Conservation (phyloP, 1,140 invertebrate species). For the Diplogasteroides magnus region DNA sequence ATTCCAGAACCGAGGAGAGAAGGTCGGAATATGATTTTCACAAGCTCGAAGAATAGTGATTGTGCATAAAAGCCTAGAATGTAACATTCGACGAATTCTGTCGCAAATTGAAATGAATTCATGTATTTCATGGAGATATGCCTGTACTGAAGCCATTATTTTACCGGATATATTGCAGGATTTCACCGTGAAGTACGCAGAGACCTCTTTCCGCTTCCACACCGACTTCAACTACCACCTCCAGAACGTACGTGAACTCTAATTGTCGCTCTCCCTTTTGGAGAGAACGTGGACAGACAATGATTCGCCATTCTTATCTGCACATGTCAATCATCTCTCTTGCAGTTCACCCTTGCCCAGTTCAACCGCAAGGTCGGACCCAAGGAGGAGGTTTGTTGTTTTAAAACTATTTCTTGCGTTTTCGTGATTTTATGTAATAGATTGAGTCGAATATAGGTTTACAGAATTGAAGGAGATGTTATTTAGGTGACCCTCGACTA, state of each 20-base stretch:
- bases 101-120: too few species aligned
- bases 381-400: slow-evolving; percentile 80
- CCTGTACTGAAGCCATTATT: too few species aligned
- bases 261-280: neutral
- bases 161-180: slow-evolving; percentile 58
- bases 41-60: too few species aligned
- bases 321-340: slow-evolving; percentile 16
- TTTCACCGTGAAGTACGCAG: slow-evolving; percentile 83
- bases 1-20: slow-evolving; percentile 84
- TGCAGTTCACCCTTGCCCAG: slow-evolving; percentile 76
- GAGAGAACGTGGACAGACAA: slow-evolving; percentile 13
- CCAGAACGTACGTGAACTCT: slow-evolving; percentile 69
- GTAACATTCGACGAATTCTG: too few species aligned
- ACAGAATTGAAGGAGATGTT: too few species aligned
- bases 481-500: slow-evolving; percentile 93
- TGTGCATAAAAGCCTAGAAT: neutral
- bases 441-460: too few species aligned
- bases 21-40: slow-evolving; percentile 19
- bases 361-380: slow-evolving; percentile 83
- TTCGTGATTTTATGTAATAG: too few species aligned
- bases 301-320: slow-evolving; percentile 13
- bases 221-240: slow-evolving; percentile 97
- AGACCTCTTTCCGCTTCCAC: slow-evolving; percentile 94
- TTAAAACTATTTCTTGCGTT: too few species aligned
- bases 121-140: too few species aligned